These are phyloP conservation scores for Dasypus novemcinctus DNA, from an alignment of 2,113 vertebrate genomes.

Conservation along the genomic window DNA sequence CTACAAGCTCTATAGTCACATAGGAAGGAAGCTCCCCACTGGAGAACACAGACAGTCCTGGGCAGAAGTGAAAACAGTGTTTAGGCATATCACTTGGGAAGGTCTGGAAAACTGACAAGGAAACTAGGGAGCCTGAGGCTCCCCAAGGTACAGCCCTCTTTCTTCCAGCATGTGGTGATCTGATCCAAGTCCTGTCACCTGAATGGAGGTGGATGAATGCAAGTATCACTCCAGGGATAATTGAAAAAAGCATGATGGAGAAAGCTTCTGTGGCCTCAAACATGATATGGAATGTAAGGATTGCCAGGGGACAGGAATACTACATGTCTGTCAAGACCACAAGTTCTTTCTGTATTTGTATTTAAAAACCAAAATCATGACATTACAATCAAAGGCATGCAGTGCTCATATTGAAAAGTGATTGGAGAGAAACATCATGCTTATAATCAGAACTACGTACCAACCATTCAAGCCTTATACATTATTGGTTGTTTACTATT, in stretches of 20 bases:
- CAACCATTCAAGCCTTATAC: not conserved
- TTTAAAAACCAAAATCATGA: constrained; percentile 27
- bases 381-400: not conserved
- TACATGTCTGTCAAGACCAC: not conserved
- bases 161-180: not conserved
- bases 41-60: not conserved
- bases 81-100: not conserved
- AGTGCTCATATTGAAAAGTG: not conserved
- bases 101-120: not conserved
- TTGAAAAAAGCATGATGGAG: not conserved
- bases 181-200: not conserved
- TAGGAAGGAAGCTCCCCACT: not conserved
- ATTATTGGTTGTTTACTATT: not conserved
- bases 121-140: not conserved
- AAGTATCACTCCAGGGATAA: not conserved
- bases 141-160: not conserved
- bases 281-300: not conserved
- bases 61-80: not conserved
- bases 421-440: not conserved
- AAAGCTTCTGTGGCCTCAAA: not conserved
- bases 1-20: not conserved
- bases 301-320: not conserved
- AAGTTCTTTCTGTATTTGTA: not conserved
- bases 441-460: not conserved
- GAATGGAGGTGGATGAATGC: not conserved